Evolutionary conservation across 1,140 invertebrate genomes (phyloP).

Genomic region (Papilio xuthus): DNA sequence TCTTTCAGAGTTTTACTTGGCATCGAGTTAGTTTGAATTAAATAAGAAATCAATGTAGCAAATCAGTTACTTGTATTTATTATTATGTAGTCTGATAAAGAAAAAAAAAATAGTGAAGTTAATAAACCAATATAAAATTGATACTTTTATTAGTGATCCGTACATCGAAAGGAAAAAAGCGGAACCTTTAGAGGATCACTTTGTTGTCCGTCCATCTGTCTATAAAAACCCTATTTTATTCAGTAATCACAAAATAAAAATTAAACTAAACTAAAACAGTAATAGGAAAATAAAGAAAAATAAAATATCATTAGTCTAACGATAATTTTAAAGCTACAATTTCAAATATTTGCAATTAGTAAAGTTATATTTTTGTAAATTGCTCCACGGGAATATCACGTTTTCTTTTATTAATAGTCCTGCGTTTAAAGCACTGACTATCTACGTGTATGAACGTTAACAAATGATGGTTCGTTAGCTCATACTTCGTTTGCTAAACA

Average conservation of each 20-base stretch:
- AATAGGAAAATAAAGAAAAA: neutral
- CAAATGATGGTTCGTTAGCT: conserved; percentile 46
- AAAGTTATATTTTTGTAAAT: neutral
- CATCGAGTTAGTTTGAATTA: neutral
- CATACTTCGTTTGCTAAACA: conserved; percentile 37
- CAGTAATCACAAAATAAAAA: too few species aligned
- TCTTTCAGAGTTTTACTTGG: neutral
- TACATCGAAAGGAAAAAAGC: too few species aligned
- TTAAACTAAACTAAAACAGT: too few species aligned
- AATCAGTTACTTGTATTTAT: conserved; percentile 4
- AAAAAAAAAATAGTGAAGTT: neutral
- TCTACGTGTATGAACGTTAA: conserved; percentile 36
- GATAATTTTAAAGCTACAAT: conserved; percentile 17
- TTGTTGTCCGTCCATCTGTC: too few species aligned
- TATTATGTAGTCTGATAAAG: neutral
- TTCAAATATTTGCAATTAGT: conserved; percentile 19
- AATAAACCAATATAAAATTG: neutral
- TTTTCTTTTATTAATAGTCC: conserved; percentile 8
- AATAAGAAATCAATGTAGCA: neutral
- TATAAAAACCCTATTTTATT: too few species aligned
- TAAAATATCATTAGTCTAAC: neutral
- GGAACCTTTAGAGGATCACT: too few species aligned
- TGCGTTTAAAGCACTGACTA: conserved; percentile 11
- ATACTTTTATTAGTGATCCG: neutral
- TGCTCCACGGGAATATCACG: neutral